Percentiles rank a stretch among this genome's conserved stretches.
phyloP scores from a whole-genome alignment of 2,797 vertebrate genomes.

The Monodelphis domestica region DNA sequence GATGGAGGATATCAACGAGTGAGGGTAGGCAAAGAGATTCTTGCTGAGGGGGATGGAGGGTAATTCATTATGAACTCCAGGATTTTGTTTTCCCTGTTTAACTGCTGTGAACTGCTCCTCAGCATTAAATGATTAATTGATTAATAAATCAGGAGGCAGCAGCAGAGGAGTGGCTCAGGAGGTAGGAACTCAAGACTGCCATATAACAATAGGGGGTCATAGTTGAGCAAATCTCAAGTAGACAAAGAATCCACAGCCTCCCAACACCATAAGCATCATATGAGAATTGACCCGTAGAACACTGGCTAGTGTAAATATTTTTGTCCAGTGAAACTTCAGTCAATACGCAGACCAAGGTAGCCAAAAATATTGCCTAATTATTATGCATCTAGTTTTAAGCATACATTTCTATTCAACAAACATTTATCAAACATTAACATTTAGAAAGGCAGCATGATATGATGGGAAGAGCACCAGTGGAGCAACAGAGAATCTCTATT shows the following conservation, averaged over 20 bases:
- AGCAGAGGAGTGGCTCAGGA: conserved; percentile 68
- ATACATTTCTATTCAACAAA: not conserved
- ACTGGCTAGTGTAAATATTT: not conserved
- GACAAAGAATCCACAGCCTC: not conserved
- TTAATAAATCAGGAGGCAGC: conserved; percentile 84
- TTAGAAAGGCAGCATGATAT: not conserved
- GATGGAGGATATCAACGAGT: not conserved
- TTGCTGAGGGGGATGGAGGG: conserved; percentile 52
- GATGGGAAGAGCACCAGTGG: not conserved
- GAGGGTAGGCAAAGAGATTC: conserved; percentile 58
- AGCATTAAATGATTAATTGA: conserved; percentile 83
- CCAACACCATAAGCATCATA: not conserved
- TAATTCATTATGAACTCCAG: conserved; percentile 79
- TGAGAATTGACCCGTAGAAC: not conserved
- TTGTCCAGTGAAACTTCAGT: not conserved
- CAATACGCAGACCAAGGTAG: not conserved
- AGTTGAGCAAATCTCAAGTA: conserved; percentile 67
- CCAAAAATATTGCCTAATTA: not conserved
- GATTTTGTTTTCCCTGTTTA: conserved; percentile 85
- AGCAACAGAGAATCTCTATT: not conserved
- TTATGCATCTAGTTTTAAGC: not conserved
- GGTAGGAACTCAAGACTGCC: conserved; percentile 73
- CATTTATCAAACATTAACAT: not conserved
- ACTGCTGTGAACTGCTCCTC: conserved; percentile 81
- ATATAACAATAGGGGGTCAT: conserved; percentile 64